Percentiles rank a stretch among this genome's conserved stretches.
phyloP scores from a whole-genome alignment of 2,888 invertebrate genomes.

The Torymus aiolomorphi region DNA sequence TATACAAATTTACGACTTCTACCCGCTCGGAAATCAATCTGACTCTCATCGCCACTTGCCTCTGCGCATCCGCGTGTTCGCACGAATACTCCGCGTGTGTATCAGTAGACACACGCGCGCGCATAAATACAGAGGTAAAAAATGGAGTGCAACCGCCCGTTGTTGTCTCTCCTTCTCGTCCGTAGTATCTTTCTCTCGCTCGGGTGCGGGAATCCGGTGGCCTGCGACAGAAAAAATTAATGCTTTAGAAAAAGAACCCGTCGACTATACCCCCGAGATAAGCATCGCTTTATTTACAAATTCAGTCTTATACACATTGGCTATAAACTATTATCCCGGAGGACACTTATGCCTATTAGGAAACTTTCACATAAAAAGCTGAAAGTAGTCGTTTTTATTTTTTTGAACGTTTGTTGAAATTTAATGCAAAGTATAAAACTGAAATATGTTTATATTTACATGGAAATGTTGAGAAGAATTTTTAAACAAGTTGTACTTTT shows the following conservation, averaged over 20 bases:
- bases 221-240: constrained; percentile 41
- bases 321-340: constrained; percentile 45
- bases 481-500: too few relatives aligned
- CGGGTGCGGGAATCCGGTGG: constrained; percentile 27
- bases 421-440: too few relatives aligned
- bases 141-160: not conserved
- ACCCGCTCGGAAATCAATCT: constrained; percentile 49
- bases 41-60: constrained; percentile 36
- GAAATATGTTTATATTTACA: too few relatives aligned
- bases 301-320: constrained; percentile 10
- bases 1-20: constrained; percentile 41
- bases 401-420: too few relatives aligned
- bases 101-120: not conserved
- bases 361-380: not conserved
- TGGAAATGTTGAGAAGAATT: too few relatives aligned
- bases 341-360: constrained; percentile 20
- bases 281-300: constrained; percentile 49
- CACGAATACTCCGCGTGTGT: not conserved
- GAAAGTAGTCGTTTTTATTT: too few relatives aligned
- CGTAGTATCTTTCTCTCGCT: too few relatives aligned
- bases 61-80: not conserved
- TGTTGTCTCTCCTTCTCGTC: too few relatives aligned
- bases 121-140: not conserved
- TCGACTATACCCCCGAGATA: constrained; percentile 10
- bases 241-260: constrained; percentile 8